A percentile compares a stretch with the other conserved stretches of the same genome.
Conservation (phyloP, 2,797 vertebrate species). For the Cheirogaleus major region DNA sequence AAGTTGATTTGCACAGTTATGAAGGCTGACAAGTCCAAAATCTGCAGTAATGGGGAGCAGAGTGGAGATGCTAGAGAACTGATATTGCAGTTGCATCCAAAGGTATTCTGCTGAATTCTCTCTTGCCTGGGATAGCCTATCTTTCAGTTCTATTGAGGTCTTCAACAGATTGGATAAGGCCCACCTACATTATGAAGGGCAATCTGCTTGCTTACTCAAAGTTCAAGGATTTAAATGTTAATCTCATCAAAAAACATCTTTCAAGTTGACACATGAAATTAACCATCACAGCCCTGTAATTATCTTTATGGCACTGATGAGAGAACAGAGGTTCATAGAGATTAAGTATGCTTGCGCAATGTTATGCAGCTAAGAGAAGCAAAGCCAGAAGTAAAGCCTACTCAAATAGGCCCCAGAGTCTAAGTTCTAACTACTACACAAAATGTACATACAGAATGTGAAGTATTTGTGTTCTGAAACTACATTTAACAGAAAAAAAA, state of each 20-base stretch:
- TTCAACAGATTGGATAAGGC: not conserved
- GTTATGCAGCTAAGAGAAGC: not conserved
- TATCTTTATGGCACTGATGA: not conserved
- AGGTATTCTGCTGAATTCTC: no score
- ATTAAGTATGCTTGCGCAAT: not conserved
- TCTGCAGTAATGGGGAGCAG: not conserved
- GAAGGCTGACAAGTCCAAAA: not conserved
- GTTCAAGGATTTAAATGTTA: not conserved
- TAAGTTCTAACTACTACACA: not conserved
- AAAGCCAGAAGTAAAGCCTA: not conserved
- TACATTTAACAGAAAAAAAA: not conserved
- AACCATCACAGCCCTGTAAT: not conserved
- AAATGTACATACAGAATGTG: not conserved
- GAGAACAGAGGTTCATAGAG: not conserved
- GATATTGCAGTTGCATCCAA: not conserved
- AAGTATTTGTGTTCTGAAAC: not conserved
- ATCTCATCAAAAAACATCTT: not conserved
- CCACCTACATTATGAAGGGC: not conserved
- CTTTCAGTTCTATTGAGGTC: not conserved
- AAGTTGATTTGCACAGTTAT: not conserved
- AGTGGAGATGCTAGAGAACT: not conserved
- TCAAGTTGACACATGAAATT: not conserved
- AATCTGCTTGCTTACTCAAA: not conserved
- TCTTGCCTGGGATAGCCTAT: accelerated
- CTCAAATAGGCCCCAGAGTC: not conserved